Base-by-base conservation (phyloP, 1,140 invertebrate species). In the Steinernema khuongi region DNA sequence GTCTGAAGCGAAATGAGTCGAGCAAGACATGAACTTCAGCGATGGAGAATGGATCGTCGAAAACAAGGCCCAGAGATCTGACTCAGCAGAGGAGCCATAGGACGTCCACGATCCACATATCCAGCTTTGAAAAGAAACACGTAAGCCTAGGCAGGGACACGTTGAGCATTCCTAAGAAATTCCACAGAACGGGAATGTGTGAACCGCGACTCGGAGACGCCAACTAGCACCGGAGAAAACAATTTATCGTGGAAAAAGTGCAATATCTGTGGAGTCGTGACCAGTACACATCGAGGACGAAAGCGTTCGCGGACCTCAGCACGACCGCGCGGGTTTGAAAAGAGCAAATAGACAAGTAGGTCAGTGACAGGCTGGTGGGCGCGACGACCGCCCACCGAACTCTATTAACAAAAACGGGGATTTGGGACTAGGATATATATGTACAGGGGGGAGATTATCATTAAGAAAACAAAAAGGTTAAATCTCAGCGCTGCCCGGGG, bases 171-270 rank as follows among this genome's bases (percentile, higher is more conserved):
- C 50, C 0, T 28, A 11, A 30, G 14, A 14, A 17, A 32, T 74
- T 74, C n/a, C 44, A 50, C 32, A 76, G 74, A 33, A 76, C 74
- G 18, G 74, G 72, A 22, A 26, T 74, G 31, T 74, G 31, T 32
- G 32, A 31, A 28, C 31, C 31, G 31, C 22, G n/a, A n/a, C n/a
- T n/a, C n/a, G n/a, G n/a, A n/a, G n/a, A n/a, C n/a, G n/a, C n/a
- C n/a, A n/a, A n/a, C n/a, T n/a, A n/a, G n/a, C n/a, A n/a, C n/a
- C n/a, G n/a, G n/a, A n/a, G n/a, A n/a, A n/a, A 29, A 31, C 43
- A 19, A 19, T 18, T 50, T 71, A 18, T 30, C 4, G n/a, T 30
- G 31, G 19, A 4, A 67, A 74, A 74, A 71, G 44, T 36, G 1
- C 30, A 70, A 72, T 73, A 31, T 32, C 30, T 31, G 28, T 29